Evolutionary conservation across 2,113 vertebrate genomes (phyloP), one percentile per base, ranked within the genome.

Genomic region (Pygoscelis antarcticus): DNA sequence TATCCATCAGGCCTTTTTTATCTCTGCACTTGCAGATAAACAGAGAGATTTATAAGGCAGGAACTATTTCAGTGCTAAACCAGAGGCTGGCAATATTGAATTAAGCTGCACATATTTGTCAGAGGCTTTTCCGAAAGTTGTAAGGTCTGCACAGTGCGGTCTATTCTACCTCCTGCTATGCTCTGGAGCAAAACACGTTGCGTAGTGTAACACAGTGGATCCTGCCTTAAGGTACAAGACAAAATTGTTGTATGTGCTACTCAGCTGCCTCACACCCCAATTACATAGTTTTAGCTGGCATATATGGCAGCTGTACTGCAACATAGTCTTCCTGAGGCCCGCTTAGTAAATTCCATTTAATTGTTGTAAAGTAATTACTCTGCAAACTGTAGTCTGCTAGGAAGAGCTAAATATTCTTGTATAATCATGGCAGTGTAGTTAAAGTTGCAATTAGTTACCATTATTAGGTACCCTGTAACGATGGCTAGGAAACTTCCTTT

Each of bases 1-100:
- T 92, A 93, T 71, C 94, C 74, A 95, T 88, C 96, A 76, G 60
- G 38, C 60, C 60, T 91, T 55, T 94, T 94, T 77, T 96, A 89
- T 95, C 96, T 96, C 89, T 96, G 95, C 66, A 74, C 79, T 93
- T 96, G 76, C 81, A 90, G 94, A 80, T 93, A 92, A 96, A 97
- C 66, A 92, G 82, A 93, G 77, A 96, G 92, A 96, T 96, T 95
- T 97, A 87, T 90, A 96, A 86, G 54, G 21, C 87, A 95, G 52
- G 72, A 91, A 95, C 96, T 89, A 83, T 79, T 97, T 89, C 83
- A 72, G n/a, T 80, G 82, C 94, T 91, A 96, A 97, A 96, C 93
- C 83, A 95, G 80, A 97, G 88, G 83, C 70, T 86, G 89, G 86
- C 23, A 94, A 95, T 90, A 87, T 69, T 95, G 93, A 96, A 96